Percentiles rank a stretch among this genome's conserved stretches.
These are phyloP conservation scores for Nothoprocta perdicaria DNA, from an alignment of 2,113 vertebrate species.

Conservation along the genomic window DNA sequence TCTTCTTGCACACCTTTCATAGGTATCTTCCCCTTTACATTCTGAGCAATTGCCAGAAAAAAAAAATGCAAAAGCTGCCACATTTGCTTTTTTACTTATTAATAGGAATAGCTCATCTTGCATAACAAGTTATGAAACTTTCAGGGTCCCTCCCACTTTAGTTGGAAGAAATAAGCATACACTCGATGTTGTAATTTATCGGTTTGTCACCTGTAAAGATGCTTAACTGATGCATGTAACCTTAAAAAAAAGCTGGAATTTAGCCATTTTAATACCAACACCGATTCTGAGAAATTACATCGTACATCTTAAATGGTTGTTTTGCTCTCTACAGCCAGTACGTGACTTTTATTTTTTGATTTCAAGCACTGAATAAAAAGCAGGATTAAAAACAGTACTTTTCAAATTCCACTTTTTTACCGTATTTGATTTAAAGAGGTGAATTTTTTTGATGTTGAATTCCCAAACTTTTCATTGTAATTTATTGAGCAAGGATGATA, in stretches of 20 bases:
- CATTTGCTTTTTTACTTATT: background rate
- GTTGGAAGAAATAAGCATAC: background rate
- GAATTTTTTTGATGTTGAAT: background rate
- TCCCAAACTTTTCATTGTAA: background rate
- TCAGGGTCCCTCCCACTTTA: background rate
- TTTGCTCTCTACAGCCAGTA: background rate
- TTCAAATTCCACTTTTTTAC: background rate
- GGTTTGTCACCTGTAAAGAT: background rate
- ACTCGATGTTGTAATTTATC: background rate
- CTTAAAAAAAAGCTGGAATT: background rate
- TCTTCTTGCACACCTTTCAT: background rate
- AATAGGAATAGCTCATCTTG: background rate
- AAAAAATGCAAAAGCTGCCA: background rate
- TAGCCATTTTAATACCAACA: background rate
- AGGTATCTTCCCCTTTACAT: background rate
- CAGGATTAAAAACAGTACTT: background rate
- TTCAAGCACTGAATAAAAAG: background rate
- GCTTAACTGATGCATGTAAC: background rate
- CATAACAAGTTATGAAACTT: background rate
- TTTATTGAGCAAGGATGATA: background rate
- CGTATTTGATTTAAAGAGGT: background rate
- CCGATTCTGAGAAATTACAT: background rate
- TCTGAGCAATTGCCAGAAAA: background rate
- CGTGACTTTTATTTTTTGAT: background rate
- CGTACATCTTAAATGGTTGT: fast-evolving